Base-by-base conservation (phyloP, 53 echinoderm and acorn worm species). In the Temnopleurus reevesii region DNA sequence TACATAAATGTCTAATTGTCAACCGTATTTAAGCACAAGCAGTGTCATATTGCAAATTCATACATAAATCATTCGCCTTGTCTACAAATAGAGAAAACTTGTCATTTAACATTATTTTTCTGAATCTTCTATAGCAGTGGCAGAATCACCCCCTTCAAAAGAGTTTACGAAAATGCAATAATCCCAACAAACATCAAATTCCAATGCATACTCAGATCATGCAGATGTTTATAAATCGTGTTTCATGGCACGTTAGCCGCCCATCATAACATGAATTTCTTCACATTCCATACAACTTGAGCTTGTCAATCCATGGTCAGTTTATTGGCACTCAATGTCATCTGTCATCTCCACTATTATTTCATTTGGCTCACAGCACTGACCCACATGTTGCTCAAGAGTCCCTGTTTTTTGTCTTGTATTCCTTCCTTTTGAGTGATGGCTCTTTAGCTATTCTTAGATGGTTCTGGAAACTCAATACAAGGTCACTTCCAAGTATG, bases 301-400 rank as follows among this genome's bases (percentile, higher is more conserved):
- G 41, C 71, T 19, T 71, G 71, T 71, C 71, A 71, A 71, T 71
- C 41, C 71, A 71, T 71, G 71, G 71, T 71, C 71, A 71, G 71
- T 80, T 49, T 53, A 49, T 25, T 34, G 55, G 55, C 83, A 83
- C 34, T 83, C 83, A 83, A 83, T 55, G 55, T 56, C 55, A 83
- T 9, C 55, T 83, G 83, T 83, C 83, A 35, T 21, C 56, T 83
- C 83, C 8, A 4, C 54, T 83, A 83, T 55, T 55, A 83, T 83
- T 33, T 55, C 56, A 83, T 54, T 21, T 83, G 36, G 54, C 36
- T 55, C 56, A 83, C 83, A 83, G 83, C 36, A 47, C 49, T 79
- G 46, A 79, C 49, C 79, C 71, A 71, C 71, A 71, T 71, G 71
- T 71, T 71, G 64, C 4, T 12, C 64, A 77, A 26, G 27, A 12